Evolutionary conservation across 2,113 vertebrate species (phyloP).

Genomic region (Tyrannus savana): DNA sequence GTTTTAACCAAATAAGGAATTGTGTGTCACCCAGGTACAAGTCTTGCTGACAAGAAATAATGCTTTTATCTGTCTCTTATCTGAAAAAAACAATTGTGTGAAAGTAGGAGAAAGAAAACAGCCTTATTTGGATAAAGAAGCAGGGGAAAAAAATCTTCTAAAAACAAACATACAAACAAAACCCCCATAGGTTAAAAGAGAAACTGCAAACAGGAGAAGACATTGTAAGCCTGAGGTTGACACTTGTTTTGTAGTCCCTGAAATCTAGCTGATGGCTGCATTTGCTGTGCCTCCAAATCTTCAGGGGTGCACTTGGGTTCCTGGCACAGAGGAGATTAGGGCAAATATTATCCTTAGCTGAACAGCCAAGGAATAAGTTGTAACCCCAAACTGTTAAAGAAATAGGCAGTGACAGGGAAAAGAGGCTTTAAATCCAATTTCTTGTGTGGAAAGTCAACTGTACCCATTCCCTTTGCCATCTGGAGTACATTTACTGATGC

Average conservation of each 20-base stretch:
- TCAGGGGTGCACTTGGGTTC: neutral
- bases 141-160: too few species aligned
- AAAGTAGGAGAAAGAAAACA: slow-evolving; percentile 19
- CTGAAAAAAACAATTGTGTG: slow-evolving; percentile 2
- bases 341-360: neutral
- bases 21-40: neutral
- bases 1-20: slow-evolving; percentile 23
- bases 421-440: neutral
- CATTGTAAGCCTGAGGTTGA: neutral
- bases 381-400: neutral
- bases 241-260: neutral
- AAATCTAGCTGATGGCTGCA: neutral
- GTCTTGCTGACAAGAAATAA: slow-evolving; percentile 20
- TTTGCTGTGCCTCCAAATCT: neutral
- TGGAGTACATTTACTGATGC: neutral
- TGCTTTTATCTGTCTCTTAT: slow-evolving; percentile 50
- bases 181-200: neutral
- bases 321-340: neutral
- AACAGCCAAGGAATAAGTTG: neutral
- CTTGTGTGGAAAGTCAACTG: neutral
- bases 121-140: slow-evolving; percentile 7
- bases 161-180: neutral
- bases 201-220: neutral
- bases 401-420: neutral
- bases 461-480: neutral